Conservation (phyloP, 2,113 vertebrate species). For the Takifugu flavidus region DNA sequence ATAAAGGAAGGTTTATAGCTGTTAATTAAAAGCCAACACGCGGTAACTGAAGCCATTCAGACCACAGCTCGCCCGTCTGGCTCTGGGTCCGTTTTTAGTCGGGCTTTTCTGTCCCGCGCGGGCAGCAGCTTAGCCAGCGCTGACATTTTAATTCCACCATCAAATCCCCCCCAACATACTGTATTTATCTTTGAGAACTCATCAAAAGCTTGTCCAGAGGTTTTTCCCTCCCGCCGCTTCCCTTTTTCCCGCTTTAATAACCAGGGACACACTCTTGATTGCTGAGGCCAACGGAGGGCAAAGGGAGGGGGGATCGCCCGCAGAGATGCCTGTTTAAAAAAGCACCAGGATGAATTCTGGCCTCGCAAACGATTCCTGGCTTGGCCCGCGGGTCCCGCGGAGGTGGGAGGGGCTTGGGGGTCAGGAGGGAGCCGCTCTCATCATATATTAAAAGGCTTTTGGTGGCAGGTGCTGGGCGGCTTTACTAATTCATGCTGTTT, state of each 20-base stretch:
- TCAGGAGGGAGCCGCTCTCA: constrained; percentile 58
- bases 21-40: too few species aligned
- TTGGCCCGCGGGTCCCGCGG: constrained; percentile 1
- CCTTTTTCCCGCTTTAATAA: constrained; percentile 27
- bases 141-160: constrained; percentile 68
- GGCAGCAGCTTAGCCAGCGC: constrained; percentile 61
- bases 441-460: constrained; percentile 66
- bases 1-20: too few species aligned
- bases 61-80: constrained; percentile 19
- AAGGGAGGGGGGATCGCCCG: background rate
- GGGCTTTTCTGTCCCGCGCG: constrained; percentile 35
- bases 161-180: constrained; percentile 60
- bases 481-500: constrained; percentile 64
- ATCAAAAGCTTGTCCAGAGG: constrained; percentile 56
- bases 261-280: constrained; percentile 40
- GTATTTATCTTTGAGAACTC: constrained; percentile 60
- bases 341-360: background rate
- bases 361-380: too few species aligned
- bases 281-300: constrained; percentile 22
- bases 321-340: background rate
- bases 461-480: constrained; percentile 56
- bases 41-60: constrained; percentile 4
- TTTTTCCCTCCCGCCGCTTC: constrained; percentile 32
- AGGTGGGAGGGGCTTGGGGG: constrained; percentile 30
- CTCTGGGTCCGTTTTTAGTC: constrained; percentile 25